Percentiles rank a stretch among this genome's conserved stretches.
phyloP scores from a whole-genome alignment of 1,140 invertebrate genomes.

The Dendroctonus valens region DNA sequence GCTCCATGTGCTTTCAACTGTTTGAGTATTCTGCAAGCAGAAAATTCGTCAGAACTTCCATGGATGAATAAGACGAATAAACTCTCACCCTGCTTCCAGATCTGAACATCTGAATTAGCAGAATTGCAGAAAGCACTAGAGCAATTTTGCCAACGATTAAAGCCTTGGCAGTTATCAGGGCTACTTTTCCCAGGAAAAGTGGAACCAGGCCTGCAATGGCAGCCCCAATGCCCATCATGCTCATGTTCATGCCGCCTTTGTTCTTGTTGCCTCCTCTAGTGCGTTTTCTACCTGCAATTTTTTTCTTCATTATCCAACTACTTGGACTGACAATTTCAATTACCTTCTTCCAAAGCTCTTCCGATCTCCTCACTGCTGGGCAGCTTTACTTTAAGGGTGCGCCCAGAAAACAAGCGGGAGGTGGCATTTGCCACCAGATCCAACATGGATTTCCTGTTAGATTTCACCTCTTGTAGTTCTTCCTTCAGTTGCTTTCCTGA shows the following conservation, averaged over 20 bases:
- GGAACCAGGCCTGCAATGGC: constrained; percentile 69
- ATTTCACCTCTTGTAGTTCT: constrained; percentile 52
- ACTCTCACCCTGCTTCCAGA: constrained; percentile 43
- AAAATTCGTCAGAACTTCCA: neutral
- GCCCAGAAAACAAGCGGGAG: constrained; percentile 57
- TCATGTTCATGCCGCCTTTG: constrained; percentile 64
- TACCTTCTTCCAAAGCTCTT: constrained; percentile 60
- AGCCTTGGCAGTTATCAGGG: constrained; percentile 71
- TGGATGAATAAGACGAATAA: neutral
- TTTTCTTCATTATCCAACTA: too few species aligned
- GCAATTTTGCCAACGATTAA: constrained; percentile 73
- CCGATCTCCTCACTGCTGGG: constrained; percentile 53
- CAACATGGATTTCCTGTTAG: constrained; percentile 50
- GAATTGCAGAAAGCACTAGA: constrained; percentile 64
- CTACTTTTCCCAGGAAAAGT: constrained; percentile 65
- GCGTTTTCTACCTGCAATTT: constrained; percentile 9
- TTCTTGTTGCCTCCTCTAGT: constrained; percentile 15
- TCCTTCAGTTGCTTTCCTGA: constrained; percentile 31
- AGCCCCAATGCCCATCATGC: constrained; percentile 57
- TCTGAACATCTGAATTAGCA: constrained; percentile 67
- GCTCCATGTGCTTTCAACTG: constrained; percentile 4
- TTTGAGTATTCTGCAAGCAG: constrained; percentile 8
- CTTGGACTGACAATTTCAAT: neutral
- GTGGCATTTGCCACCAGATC: constrained; percentile 56
- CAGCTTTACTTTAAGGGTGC: constrained; percentile 60